Base-by-base conservation (phyloP, 2,113 vertebrate genomes). In the Oceanodroma tethys region DNA sequence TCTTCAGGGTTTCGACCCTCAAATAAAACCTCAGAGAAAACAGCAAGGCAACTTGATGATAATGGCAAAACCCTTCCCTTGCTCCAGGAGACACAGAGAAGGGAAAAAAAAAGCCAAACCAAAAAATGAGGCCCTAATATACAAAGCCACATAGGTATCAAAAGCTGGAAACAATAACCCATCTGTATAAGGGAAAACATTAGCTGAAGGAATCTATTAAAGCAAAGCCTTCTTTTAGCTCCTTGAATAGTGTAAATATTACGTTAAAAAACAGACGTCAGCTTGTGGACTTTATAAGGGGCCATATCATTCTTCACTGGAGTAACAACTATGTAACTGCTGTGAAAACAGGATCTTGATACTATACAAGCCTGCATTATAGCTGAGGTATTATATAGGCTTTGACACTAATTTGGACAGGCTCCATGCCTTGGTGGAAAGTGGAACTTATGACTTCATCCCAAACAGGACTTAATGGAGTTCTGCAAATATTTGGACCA, bases 101-200 rank as follows among this genome's bases (percentile, higher is more conserved):
- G 4, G 14, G 22, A n/a, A 59, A 22, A 42, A 56, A n/a, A 16
- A 29, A 11, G 2, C 9, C 1, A 26, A 62, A 65, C 8, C 5
- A 32, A 80, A 91, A 81, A 90, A 25, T 0, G 6, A 73, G 50
- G 21, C 23, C 89, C 36, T 67, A 90, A 63, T 71, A 79, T n/a
- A 91, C 62, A 95, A 95, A 93, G 62, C 62, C 36, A 30, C 47
- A 74, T 82, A 88, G 90, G 71, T 91, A 59, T 94, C 53, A 93
- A 88, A 91, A 94, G 63, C 82, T 96, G 92, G 94, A 97, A 97
- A 97, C 86, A 98, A 97, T 97, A 96, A 97, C 53, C 90, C 81
- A 92, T 92, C 76, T 97, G 88, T 96, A 97, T 84, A 89, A 95
- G 85, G 79, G 60, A 97, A 92, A 96, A 89, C 38, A 86, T 90